Evolutionary conservation across 2,797 vertebrate genomes (phyloP), one percentile per base, ranked within the genome.

Genomic region (Hoplostethus atlanticus): DNA sequence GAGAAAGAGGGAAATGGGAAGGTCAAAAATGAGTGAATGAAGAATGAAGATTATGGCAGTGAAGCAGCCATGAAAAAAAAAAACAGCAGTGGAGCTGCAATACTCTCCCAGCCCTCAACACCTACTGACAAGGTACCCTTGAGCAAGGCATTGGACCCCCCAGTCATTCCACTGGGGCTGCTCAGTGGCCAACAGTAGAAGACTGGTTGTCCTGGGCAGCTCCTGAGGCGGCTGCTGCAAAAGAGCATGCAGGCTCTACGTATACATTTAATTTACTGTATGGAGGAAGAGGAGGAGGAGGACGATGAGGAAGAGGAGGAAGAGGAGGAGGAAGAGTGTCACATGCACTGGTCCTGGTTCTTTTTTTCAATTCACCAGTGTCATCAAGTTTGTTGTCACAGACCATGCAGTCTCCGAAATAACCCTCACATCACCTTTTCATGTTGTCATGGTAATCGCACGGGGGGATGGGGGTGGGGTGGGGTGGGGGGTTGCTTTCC

Each of bases 401-500:
- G 71, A 74, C 77, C 46, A 21, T 12, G 51, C 10, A 62, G 62
- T 65, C 81, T 86, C 71, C 68, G 36, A 81, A 77, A 80, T 74
- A 79, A 77, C 73, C 70, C 53, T 59, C 55, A 56, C 83, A 69
- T 87, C 85, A 78, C 76, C 83, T 71, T 73, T 71, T 81, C 64
- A 80, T 61, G 89, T 92, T 91, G 88, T 92, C 92, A 91, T 91
- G 90, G 91, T 84, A 90, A 94, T 93, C 76, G 83, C 79, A 46
- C 21, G 21, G 21, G 21, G 21, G 21, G 21, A 21, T 21, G 21
- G 21, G 21, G 21, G 21, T 1, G 21, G 21, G 21, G 21, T 1
- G 21, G 21, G 21, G 21, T 1, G 21, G 21, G 21, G 21, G 21
- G 21, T 21, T 21, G n/a, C n/a, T n/a, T n/a, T n/a, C n/a, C n/a